A percentile compares a stretch with the other conserved stretches of the same genome.
phyloP scores from a whole-genome alignment of 2,888 invertebrate genomes.

The Amaurobius ferox region DNA sequence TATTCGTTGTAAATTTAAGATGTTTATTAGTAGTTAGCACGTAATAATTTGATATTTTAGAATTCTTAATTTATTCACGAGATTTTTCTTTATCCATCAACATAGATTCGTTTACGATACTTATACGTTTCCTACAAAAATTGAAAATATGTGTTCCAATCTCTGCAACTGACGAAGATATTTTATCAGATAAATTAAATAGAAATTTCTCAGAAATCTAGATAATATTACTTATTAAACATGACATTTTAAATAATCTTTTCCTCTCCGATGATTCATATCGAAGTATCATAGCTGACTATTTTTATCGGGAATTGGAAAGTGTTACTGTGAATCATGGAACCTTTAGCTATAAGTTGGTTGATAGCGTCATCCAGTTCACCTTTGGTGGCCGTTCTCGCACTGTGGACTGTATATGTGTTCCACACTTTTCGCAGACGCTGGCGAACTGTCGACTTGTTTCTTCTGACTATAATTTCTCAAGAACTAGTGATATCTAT shows the following conservation, averaged over 20 bases:
- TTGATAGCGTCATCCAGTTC: constrained; percentile 78
- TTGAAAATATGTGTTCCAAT: neutral
- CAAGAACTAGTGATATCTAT: constrained; percentile 75
- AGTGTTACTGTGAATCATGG: constrained; percentile 43
- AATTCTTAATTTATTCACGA: neutral
- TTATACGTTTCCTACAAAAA: no score
- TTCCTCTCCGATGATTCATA: neutral
- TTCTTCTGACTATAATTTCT: constrained; percentile 79
- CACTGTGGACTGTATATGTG: constrained; percentile 78
- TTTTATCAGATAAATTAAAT: neutral
- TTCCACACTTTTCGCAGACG: constrained; percentile 80
- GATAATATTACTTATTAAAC: no score
- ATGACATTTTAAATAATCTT: neutral
- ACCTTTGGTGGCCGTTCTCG: constrained; percentile 79
- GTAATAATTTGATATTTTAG: neutral
- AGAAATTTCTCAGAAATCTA: neutral
- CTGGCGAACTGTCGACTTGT: constrained; percentile 81
- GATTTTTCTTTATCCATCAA: no score
- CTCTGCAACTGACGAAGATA: neutral
- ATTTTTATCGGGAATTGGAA: neutral
- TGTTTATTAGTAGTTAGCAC: neutral
- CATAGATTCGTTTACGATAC: no score
- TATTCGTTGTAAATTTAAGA: neutral
- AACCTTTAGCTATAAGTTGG: constrained; percentile 75
- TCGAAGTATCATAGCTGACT: neutral